A percentile compares a stretch with the other conserved stretches of the same genome.
phyloP scores from a whole-genome alignment of 2,113 vertebrate genomes.

The Aldabrachelys gigantea region DNA sequence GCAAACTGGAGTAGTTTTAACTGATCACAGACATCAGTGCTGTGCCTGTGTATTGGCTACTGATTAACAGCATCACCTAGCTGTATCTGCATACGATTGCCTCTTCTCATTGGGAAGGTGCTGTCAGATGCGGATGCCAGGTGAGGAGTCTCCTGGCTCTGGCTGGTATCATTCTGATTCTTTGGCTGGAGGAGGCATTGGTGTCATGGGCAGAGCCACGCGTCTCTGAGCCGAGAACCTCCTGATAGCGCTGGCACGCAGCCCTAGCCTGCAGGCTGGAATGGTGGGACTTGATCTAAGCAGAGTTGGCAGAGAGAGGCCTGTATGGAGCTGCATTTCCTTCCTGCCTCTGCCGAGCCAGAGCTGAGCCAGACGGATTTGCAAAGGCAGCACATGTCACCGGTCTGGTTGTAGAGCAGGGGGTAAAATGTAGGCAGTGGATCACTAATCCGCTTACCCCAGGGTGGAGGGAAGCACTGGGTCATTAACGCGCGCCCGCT shows the following conservation, averaged over 20 bases:
- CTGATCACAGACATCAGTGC: background rate
- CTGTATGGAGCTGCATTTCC: background rate
- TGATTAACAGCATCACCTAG: accelerated
- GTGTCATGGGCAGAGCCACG: background rate
- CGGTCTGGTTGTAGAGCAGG: background rate
- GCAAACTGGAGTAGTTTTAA: background rate
- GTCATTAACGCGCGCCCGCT: no score
- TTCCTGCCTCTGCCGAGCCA: background rate
- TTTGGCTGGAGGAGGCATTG: background rate
- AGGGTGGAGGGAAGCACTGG: no score
- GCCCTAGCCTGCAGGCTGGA: background rate
- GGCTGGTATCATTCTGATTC: background rate
- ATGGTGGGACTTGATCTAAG: conserved; percentile 3
- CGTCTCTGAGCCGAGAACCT: background rate
- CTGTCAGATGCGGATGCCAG: background rate
- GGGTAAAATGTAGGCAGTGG: no score
- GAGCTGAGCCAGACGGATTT: background rate
- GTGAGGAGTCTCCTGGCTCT: background rate
- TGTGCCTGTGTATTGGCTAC: background rate
- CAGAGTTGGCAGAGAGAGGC: background rate
- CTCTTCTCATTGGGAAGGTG: background rate
- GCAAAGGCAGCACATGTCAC: background rate
- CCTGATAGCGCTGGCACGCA: background rate
- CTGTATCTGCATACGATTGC: accelerated
- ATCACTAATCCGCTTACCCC: no score